Conservation (phyloP, 2,113 vertebrate species). For the Bufo bufo region DNA sequence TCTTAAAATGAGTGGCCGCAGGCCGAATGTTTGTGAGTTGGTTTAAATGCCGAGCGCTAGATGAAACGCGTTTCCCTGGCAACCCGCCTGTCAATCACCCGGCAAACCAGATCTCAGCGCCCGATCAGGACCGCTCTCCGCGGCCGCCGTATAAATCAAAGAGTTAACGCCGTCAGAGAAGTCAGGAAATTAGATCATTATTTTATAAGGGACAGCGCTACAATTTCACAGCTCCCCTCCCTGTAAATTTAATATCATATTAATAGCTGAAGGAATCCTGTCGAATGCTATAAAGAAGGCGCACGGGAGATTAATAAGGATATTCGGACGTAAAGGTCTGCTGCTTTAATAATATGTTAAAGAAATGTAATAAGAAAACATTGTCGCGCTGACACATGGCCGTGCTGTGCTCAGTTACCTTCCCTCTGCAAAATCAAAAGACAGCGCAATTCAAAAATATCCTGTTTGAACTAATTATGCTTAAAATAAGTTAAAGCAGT, state of each 20-base stretch:
- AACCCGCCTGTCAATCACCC: constrained; percentile 52
- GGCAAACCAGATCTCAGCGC: constrained; percentile 41
- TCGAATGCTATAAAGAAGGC: not conserved
- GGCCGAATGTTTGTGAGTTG: constrained; percentile 57
- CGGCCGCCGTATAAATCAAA: constrained; percentile 29
- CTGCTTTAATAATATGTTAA: not conserved
- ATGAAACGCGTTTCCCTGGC: constrained; percentile 46
- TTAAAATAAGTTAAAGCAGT: not conserved
- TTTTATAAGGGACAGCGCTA: constrained; percentile 31
- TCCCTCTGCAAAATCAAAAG: not conserved
- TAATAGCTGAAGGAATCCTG: constrained; percentile 38
- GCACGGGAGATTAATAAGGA: constrained; percentile 37
- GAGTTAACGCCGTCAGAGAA: constrained; percentile 25
- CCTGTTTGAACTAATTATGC: not conserved
- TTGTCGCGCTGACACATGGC: not conserved
- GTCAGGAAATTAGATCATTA: constrained; percentile 28
- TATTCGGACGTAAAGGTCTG: not conserved
- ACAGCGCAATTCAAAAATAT: not conserved
- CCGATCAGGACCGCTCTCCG: constrained; percentile 21
- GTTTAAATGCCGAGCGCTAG: constrained; percentile 48
- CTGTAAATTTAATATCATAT: constrained; percentile 34
- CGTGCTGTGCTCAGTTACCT: not conserved
- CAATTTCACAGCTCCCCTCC: constrained; percentile 31
- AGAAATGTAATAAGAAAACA: not conserved
- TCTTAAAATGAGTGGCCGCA: constrained; percentile 59